A percentile compares a stretch with the other conserved stretches of the same genome.
These are phyloP conservation scores for Drosophila rhopaloa DNA, from an alignment of 1,140 invertebrate species.

Conservation along the genomic window DNA sequence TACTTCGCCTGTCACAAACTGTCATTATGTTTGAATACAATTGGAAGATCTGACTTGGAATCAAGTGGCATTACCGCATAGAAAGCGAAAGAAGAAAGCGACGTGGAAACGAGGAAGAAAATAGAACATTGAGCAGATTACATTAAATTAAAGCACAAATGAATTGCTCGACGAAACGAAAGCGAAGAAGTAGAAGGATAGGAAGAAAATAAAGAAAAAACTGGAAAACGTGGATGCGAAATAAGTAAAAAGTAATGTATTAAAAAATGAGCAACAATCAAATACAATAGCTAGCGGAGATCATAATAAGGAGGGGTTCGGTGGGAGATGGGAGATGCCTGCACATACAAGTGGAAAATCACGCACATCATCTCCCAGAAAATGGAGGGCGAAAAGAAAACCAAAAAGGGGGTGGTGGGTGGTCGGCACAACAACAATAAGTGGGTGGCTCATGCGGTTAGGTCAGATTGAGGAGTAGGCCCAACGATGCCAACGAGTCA, in stretches of 20 bases:
- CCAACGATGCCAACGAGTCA: conserved; percentile 44
- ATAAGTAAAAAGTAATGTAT: conserved; percentile 45
- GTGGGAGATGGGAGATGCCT: not conserved
- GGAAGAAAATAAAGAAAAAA: conserved; percentile 1
- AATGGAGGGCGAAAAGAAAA: conserved; percentile 1
- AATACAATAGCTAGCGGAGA: conserved; percentile 56
- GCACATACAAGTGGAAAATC: conserved; percentile 58
- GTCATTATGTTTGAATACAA: not conserved
- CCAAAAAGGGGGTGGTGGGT: conserved; percentile 2
- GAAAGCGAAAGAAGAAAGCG: conserved; percentile 1
- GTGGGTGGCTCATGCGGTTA: conserved; percentile 21
- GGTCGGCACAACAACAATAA: not conserved
- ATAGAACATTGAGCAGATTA: conserved; percentile 58
- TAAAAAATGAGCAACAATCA: conserved; percentile 59
- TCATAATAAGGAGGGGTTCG: conserved; percentile 43
- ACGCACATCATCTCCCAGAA: conserved; percentile 40
- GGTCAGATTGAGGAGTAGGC: conserved; percentile 36
- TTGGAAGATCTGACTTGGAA: conserved; percentile 3
- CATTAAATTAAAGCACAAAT: conserved; percentile 68
- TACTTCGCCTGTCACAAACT: not conserved
- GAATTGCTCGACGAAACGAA: conserved; percentile 39
- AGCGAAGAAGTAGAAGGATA: conserved; percentile 12
- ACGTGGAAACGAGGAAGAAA: conserved; percentile 8
- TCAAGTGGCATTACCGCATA: conserved; percentile 36
- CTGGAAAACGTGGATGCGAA: conserved; percentile 38